phyloP scores from a whole-genome alignment of 2,888 invertebrate species.

The Formica aserva region DNA sequence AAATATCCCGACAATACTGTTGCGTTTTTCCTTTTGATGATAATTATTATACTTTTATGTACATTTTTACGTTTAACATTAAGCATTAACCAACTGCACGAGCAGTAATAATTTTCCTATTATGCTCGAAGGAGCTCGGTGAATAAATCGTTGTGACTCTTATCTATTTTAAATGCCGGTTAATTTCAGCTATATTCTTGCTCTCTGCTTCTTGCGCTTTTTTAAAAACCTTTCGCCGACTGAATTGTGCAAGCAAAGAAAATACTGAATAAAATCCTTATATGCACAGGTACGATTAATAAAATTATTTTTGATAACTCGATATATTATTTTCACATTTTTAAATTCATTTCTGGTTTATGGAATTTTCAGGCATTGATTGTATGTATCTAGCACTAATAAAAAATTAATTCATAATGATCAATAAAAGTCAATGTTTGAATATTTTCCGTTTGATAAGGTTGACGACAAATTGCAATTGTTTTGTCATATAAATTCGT shows the following conservation, averaged over 20 bases:
- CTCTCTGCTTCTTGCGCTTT: not conserved
- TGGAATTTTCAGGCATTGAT: not conserved
- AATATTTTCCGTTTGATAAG: not conserved
- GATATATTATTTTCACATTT: constrained; percentile 7
- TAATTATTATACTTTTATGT: constrained; percentile 25
- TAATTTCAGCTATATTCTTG: constrained; percentile 21
- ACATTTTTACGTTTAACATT: not conserved
- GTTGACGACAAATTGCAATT: constrained; percentile 3
- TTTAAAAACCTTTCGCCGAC: not conserved
- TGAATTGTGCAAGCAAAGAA: not conserved
- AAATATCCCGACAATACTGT: not conserved
- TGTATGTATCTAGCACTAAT: not conserved
- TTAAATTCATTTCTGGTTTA: constrained; percentile 2
- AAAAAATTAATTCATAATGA: constrained; percentile 11
- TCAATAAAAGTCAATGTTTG: not conserved
- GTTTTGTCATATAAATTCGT: constrained; percentile 1
- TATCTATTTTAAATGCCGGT: constrained; percentile 30
- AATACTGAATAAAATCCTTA: constrained; percentile 7
- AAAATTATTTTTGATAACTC: not conserved
- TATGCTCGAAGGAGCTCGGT: constrained; percentile 8
- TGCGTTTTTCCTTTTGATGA: not conserved
- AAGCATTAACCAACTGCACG: constrained; percentile 2
- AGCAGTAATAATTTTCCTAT: constrained; percentile 34
- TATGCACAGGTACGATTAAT: not conserved
- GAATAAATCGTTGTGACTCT: constrained; percentile 21